phyloP scores from a whole-genome alignment of 2,888 invertebrate species.

The Noctuana brunneofusca region DNA sequence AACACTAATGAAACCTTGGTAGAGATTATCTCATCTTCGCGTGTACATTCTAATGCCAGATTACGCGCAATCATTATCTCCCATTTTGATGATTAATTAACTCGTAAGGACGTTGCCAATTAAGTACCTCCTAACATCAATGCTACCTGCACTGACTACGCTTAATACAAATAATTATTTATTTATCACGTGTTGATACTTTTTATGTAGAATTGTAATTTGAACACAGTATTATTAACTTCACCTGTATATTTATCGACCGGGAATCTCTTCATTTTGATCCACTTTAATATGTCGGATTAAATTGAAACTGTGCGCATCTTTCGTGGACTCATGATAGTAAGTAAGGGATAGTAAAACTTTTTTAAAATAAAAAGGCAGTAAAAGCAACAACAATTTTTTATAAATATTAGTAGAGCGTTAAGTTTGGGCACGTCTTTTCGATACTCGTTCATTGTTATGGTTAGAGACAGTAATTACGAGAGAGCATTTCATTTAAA shows the following conservation, averaged over 20 bases:
- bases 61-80: slow-evolving; percentile 20
- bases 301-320: too few relatives aligned
- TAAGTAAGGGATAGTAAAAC: too few relatives aligned
- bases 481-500: slow-evolving; percentile 18
- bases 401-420: slow-evolving; percentile 1
- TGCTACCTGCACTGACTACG: background rate
- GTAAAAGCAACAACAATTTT: background rate
- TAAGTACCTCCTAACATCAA: background rate
- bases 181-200: background rate
- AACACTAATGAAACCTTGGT: slow-evolving; percentile 22
- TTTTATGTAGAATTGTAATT: background rate
- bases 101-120: slow-evolving; percentile 2
- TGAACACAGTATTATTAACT: too few relatives aligned
- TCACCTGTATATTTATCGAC: too few relatives aligned
- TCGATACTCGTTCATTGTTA: slow-evolving; percentile 10
- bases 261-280: too few relatives aligned
- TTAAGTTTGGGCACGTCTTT: slow-evolving; percentile 8
- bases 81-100: slow-evolving; percentile 18
- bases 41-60: slow-evolving; percentile 18
- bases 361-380: too few relatives aligned
- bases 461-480: background rate
- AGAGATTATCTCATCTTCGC: slow-evolving; percentile 31
- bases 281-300: too few relatives aligned
- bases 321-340: too few relatives aligned
- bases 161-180: background rate